Conservation (phyloP, 2,113 vertebrate species). For the Antigone vipio region DNA sequence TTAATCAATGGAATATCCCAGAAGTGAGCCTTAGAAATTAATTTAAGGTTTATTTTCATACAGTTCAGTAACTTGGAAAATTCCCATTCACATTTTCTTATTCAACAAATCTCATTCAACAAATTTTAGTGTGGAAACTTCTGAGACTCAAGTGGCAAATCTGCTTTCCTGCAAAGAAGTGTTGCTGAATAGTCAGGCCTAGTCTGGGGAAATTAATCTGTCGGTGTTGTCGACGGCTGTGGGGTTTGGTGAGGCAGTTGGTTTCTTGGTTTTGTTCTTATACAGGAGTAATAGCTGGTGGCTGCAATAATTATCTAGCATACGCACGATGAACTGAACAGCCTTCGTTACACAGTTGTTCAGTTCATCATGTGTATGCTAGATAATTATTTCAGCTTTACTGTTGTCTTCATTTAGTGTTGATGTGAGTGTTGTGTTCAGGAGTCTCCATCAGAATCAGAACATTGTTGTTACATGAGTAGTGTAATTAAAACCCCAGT, state of each 20-base stretch:
- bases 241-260: background rate
- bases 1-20: background rate
- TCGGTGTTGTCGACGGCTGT: background rate
- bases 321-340: background rate
- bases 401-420: background rate
- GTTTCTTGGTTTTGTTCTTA: background rate
- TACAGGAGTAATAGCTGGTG: background rate
- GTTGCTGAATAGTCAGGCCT: background rate
- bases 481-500: background rate
- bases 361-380: no score
- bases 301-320: background rate
- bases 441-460: background rate
- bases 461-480: background rate
- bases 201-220: background rate
- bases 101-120: background rate
- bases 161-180: background rate
- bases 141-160: background rate
- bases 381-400: background rate
- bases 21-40: background rate
- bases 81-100: background rate
- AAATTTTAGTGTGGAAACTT: background rate
- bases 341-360: no score
- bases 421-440: background rate
- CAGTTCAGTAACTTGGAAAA: background rate
- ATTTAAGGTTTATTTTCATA: background rate